These are phyloP conservation scores for Phenganax subtilis DNA, from an alignment of 92 coral and sea anemone species.

Conservation along the genomic window DNA sequence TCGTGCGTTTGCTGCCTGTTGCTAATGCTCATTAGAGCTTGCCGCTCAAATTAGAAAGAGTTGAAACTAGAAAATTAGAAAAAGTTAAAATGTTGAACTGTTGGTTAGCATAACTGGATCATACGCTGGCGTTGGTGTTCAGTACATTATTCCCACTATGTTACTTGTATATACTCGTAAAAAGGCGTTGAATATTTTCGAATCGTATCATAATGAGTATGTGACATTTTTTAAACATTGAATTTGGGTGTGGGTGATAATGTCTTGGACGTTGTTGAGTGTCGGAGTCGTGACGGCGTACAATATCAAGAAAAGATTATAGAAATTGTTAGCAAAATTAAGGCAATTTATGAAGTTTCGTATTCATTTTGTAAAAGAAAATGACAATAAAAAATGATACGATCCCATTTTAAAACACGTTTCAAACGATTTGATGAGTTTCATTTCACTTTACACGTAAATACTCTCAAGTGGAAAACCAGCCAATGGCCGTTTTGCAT, in stretches of 20 bases:
- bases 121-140: constrained; percentile 95
- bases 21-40: too few species aligned
- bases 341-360: too few species aligned
- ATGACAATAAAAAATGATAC: too few species aligned
- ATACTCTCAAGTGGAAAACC: too few species aligned
- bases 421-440: too few species aligned
- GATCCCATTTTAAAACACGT: too few species aligned
- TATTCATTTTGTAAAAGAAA: too few species aligned
- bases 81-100: constrained; percentile 51
- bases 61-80: too few species aligned
- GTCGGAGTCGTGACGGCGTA: constrained; percentile 78
- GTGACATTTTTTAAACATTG: constrained; percentile 66
- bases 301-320: constrained; percentile 67
- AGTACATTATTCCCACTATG: constrained; percentile 85
- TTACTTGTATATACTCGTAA: constrained; percentile 74
- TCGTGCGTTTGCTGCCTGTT: too few species aligned
- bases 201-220: constrained; percentile 70
- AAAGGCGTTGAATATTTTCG: constrained; percentile 51
- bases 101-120: constrained; percentile 94
- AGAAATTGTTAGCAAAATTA: background rate
- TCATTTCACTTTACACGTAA: too few species aligned
- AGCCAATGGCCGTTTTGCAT: too few species aligned
- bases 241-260: constrained; percentile 65
- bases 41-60: too few species aligned
- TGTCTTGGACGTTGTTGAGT: constrained; percentile 74